A percentile compares a stretch with the other conserved stretches of the same genome.
Conservation (phyloP, 2,888 invertebrate genomes). For the Rhogogaster chlorosoma region DNA sequence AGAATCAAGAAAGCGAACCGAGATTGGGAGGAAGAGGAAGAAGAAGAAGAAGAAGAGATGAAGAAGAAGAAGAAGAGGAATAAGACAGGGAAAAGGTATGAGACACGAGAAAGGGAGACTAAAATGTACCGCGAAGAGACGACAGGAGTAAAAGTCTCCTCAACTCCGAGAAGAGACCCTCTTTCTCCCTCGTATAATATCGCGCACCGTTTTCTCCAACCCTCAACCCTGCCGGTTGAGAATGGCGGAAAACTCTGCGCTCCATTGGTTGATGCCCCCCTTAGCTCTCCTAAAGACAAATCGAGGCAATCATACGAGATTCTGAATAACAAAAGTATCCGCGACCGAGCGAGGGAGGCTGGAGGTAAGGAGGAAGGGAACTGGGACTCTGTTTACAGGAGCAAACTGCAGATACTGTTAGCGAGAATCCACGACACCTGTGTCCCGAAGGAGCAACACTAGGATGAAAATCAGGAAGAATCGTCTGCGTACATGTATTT, state of each 20-base stretch:
- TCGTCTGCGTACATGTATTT: background rate
- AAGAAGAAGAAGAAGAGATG: conserved; percentile 1
- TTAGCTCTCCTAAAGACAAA: conserved; percentile 60
- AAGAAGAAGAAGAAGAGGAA: background rate
- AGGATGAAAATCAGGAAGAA: conserved; percentile 29
- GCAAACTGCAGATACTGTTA: conserved; percentile 63
- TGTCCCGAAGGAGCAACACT: conserved; percentile 42
- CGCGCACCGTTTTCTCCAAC: conserved; percentile 31
- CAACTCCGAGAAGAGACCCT: conserved; percentile 10
- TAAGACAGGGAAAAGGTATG: background rate
- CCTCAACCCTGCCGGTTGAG: conserved; percentile 41
- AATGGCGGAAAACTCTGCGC: conserved; percentile 51
- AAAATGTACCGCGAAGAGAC: conserved; percentile 43
- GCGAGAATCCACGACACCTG: conserved; percentile 62
- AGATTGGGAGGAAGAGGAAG: background rate
- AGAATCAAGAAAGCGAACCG: conserved; percentile 24
- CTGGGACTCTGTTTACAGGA: conserved; percentile 60
- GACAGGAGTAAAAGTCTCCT: conserved; percentile 39
- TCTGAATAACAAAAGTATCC: conserved; percentile 66
- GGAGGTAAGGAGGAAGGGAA: conserved; percentile 33
- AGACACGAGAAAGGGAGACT: conserved; percentile 1
- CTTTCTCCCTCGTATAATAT: conserved; percentile 37
- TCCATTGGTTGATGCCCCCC: conserved; percentile 52
- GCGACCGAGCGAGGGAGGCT: conserved; percentile 15
- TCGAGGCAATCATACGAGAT: conserved; percentile 64